Base-by-base conservation (phyloP, 1,140 invertebrate genomes). In the Zaprionus gabonicus region DNA sequence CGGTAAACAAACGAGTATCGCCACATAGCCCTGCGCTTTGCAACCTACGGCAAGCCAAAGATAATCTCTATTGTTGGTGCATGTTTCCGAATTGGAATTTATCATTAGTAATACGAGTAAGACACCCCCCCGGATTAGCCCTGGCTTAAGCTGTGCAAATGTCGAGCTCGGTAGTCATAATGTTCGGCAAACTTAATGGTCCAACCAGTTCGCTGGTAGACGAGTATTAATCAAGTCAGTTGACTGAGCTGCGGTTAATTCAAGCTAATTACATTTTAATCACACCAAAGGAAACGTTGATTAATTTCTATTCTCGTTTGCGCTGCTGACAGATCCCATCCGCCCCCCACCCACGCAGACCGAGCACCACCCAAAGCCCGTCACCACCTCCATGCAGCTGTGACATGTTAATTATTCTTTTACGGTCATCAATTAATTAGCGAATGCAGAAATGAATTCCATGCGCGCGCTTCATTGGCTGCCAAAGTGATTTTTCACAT, bases 341-440 rank as follows among this genome's bases (percentile, higher is more conserved):
- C 7, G 2, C 41, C 7, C 7, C 20, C 7, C 41, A 55, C 0
- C 49, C 20, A 51, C 28, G 7, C 44, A 13, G n/a, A 46, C 7
- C 44, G 12, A 23, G 4, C 10, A 53, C 10, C 7, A 15, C 53
- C 23, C 10, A 27, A 12, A 25, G 13, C 15, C 25, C 23, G 12
- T 53, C 10, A 0, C 13, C 53, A 7, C 23, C 23, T 28, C 6
- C 1, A 38, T 51, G 44, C 70, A 73, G 49, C 49, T 66, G 63
- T 51, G 12, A 34, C 66, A 56, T 58, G 59, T 51, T 73, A 60
- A 64, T 73, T 73, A 72, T 60, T 68, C 23, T 64, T 27, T 75
- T 72, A 71, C 60, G 66, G 68, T 69, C 65, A 62, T 65, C 73
- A 87, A 87, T 86, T 88, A 86, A 86, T 88, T 81, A 78, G 57